These are phyloP conservation scores for Baronia brevicornis DNA, from an alignment of 2,888 invertebrate species.

Conservation along the genomic window DNA sequence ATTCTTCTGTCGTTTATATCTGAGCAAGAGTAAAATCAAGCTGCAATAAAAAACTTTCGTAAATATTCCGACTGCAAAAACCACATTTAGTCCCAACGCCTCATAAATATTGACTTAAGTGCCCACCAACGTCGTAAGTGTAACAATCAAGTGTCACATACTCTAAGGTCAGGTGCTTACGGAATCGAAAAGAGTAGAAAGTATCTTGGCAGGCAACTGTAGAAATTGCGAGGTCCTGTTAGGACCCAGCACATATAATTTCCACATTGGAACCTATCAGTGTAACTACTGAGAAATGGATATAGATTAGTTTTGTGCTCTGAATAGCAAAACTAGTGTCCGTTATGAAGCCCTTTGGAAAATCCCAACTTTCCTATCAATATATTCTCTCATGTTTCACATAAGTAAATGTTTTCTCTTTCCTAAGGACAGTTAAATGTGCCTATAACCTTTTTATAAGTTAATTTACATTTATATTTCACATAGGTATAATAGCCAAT, in stretches of 20 bases:
- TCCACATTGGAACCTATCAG: conserved; percentile 4
- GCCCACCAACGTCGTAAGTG: neutral
- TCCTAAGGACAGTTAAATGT: too few relatives aligned
- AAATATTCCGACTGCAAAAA: conserved; percentile 2
- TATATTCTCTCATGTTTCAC: too few relatives aligned
- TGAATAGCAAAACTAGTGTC: conserved; percentile 8
- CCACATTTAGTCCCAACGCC: conserved; percentile 1
- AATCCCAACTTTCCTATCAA: too few relatives aligned
- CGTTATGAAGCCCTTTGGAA: too few relatives aligned
- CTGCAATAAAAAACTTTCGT: neutral
- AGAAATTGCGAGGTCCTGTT: conserved; percentile 12
- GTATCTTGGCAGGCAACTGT: conserved; percentile 22
- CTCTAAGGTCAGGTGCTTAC: conserved; percentile 19
- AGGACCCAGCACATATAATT: conserved; percentile 13
- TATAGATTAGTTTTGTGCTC: conserved; percentile 7
- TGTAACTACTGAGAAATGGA: conserved; percentile 10
- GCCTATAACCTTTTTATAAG: too few relatives aligned
- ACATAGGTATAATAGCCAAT: too few relatives aligned
- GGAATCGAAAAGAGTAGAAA: conserved; percentile 27
- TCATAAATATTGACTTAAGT: conserved; percentile 8
- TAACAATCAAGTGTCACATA: conserved; percentile 20
- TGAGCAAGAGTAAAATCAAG: too few relatives aligned
- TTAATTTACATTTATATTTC: too few relatives aligned
- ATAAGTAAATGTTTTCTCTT: too few relatives aligned
- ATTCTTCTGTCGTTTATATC: too few relatives aligned